Percentiles rank a stretch among this genome's conserved stretches.
These are phyloP conservation scores for Halictus quadricinctus DNA, from an alignment of 2,888 invertebrate species.

Conservation along the genomic window DNA sequence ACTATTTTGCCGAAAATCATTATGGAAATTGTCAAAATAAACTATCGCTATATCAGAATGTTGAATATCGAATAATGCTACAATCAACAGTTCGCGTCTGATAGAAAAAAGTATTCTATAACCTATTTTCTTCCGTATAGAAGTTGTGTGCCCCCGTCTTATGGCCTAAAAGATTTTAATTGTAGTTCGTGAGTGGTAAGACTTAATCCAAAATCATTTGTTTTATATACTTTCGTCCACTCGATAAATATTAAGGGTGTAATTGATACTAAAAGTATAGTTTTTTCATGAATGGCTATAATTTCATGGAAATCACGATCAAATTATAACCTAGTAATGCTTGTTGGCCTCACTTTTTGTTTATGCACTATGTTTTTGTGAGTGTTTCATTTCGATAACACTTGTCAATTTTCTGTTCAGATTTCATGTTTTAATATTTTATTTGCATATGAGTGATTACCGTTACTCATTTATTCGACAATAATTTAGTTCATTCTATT, in stretches of 20 bases:
- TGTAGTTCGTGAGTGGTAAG: slow-evolving; percentile 72
- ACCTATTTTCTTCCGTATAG: slow-evolving; percentile 75
- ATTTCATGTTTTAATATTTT: background rate
- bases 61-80: slow-evolving; percentile 52
- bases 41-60: slow-evolving; percentile 47
- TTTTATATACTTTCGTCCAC: slow-evolving; percentile 25
- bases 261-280: slow-evolving; percentile 24
- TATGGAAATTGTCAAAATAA: slow-evolving; percentile 58
- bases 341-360: slow-evolving; percentile 73
- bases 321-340: slow-evolving; percentile 76
- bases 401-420: slow-evolving; percentile 44
- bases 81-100: slow-evolving; percentile 40
- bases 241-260: slow-evolving; percentile 26
- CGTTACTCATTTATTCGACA: background rate
- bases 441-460: background rate
- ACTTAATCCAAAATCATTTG: slow-evolving; percentile 56
- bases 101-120: slow-evolving; percentile 70
- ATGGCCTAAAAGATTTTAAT: slow-evolving; percentile 75
- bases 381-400: slow-evolving; percentile 64
- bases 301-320: slow-evolving; percentile 63
- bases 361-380: slow-evolving; percentile 73
- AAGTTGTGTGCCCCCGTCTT: slow-evolving; percentile 73
- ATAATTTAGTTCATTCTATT: slow-evolving; percentile 14
- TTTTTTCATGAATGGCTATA: slow-evolving; percentile 35
- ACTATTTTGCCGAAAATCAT: slow-evolving; percentile 74